Conservation (phyloP, 2,888 invertebrate species). For the Cabera pusaria region DNA sequence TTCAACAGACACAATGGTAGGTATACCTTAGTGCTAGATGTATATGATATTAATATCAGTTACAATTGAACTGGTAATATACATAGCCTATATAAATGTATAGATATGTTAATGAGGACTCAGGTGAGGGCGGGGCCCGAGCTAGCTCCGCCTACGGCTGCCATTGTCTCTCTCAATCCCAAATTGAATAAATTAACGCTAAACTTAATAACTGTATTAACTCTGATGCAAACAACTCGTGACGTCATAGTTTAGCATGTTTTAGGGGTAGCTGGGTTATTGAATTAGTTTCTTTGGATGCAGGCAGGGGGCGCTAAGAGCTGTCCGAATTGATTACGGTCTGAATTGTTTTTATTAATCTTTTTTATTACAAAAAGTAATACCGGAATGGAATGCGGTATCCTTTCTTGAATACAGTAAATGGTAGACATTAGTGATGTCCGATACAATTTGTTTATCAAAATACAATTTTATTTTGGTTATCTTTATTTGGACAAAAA, state of each 20-base stretch:
- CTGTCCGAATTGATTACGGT: conserved; percentile 35
- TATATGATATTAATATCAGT: not conserved
- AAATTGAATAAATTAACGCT: conserved; percentile 81
- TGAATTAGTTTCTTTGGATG: conserved; percentile 64
- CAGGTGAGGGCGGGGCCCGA: conserved; percentile 67
- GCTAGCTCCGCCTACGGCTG: conserved; percentile 61
- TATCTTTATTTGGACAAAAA: too few species aligned
- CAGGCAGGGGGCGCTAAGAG: conserved; percentile 53
- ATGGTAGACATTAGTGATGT: too few species aligned
- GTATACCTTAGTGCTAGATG: too few species aligned
- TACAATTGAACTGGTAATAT: conserved; percentile 15
- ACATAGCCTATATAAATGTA: conserved; percentile 22
- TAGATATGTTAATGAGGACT: conserved; percentile 51
- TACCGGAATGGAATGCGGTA: too few species aligned
- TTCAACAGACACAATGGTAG: too few species aligned
- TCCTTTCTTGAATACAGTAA: too few species aligned
- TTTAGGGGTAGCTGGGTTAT: conserved; percentile 64
- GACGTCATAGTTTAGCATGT: conserved; percentile 64
- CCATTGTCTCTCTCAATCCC: conserved; percentile 64
- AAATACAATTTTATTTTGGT: too few species aligned
- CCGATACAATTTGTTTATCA: too few species aligned
- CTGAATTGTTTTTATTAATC: conserved; percentile 2
- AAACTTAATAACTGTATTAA: conserved; percentile 81
- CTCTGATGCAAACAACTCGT: conserved; percentile 71
- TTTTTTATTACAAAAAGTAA: too few species aligned